Evolutionary conservation across 2,113 vertebrate genomes (phyloP), one percentile per base, ranked within the genome.

Genomic region (Nothobranchius kuhntae): DNA sequence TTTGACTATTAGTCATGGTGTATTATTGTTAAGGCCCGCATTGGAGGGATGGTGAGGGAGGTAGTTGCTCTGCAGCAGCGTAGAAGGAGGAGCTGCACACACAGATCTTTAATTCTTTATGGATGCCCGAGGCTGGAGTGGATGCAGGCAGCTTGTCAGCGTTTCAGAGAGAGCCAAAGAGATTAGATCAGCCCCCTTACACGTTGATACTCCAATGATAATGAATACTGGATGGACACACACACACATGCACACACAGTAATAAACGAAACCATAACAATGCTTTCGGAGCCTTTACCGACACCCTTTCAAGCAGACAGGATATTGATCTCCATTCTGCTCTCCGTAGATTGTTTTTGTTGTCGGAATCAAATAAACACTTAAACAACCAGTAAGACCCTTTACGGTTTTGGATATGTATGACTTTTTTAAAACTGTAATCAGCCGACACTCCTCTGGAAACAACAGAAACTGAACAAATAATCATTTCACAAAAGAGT

Each of bases 31-130:
- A 4, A 30, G 30, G 30, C 30, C 50, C 54, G 14, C 1, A 26
- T 15, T 56, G 51, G 42, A 26, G 9, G 26, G 12, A 21, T 26
- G 26, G 35, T 45, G 44, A 45, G 44, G 35, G 56, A 71, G 48
- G 35, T 46, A 73, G 55, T 35, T 71, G 47, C 74, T 71, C 67
- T 61, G 71, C 24, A 11, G 48, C 56, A 71, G 71, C 26, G 62
- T 68, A 61, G 24, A 26, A 71, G 73, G 75, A 78, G 67, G 82
- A 81, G 70, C 48, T 48, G 70, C 70, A 64, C 77, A 55, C 24
- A 40, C 26, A 36, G 57, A 72, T 63, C 59, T 84, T 86, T 65
- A 73, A 82, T 82, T 75, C 86, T 84, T 89, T 64, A 83, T 78
- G 53, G 53, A 65, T 0, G 77, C 83, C 77, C 3, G 4, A 68